Conservation (phyloP, 2,888 invertebrate genomes). For the Oeneis ivallda region DNA sequence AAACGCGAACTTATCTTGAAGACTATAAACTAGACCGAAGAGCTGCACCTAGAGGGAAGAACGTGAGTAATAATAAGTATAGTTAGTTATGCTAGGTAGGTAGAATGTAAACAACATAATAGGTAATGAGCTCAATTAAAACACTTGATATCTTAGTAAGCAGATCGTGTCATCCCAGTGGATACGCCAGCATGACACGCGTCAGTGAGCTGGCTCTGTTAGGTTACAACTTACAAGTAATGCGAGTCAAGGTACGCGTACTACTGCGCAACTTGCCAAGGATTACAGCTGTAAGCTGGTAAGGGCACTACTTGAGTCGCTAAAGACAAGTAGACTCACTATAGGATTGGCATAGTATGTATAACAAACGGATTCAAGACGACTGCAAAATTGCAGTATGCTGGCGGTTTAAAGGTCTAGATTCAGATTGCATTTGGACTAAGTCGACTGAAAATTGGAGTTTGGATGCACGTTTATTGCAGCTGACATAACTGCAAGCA, state of each 20-base stretch:
- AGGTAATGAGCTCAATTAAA: slow-evolving; percentile 9
- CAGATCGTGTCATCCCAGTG: slow-evolving; percentile 47
- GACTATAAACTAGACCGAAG: no score
- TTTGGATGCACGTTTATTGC: no score
- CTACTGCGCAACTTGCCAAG: slow-evolving; percentile 56
- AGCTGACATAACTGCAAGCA: no score
- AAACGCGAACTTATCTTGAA: no score
- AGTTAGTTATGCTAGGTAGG: no score
- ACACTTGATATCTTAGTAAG: slow-evolving; percentile 38
- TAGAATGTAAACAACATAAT: background rate
- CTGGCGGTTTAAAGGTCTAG: no score
- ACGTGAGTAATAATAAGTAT: background rate
- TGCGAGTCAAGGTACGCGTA: slow-evolving; percentile 66
- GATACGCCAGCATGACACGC: slow-evolving; percentile 43
- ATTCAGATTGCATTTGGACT: no score
- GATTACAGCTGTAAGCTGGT: slow-evolving; percentile 40
- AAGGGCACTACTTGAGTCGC: background rate
- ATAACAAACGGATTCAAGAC: no score
- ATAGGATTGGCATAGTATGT: background rate
- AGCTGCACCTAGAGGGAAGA: background rate
- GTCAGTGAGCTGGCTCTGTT: slow-evolving; percentile 51
- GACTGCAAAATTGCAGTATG: no score
- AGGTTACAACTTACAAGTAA: slow-evolving; percentile 51
- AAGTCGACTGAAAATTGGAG: no score
- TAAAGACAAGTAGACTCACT: slow-evolving; percentile 13